Conservation (phyloP, 2,888 invertebrate species). For the Tubulanus polymorphus region DNA sequence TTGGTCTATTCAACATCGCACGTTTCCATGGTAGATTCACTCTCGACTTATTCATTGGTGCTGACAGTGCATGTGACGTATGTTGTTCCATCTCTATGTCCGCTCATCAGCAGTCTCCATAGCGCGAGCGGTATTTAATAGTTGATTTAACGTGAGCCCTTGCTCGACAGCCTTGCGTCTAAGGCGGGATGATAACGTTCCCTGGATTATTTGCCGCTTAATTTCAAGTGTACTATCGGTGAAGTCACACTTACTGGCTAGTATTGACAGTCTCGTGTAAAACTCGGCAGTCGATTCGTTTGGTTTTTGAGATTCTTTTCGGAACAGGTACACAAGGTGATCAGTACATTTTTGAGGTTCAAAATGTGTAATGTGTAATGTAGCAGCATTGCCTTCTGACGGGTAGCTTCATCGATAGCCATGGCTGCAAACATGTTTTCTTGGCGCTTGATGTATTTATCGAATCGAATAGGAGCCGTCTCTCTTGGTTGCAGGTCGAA, state of each 20-base stretch:
- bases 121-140: conserved; percentile 3
- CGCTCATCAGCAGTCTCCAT: neutral
- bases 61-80: no score
- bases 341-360: conserved; percentile 11
- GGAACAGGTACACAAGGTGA: conserved; percentile 9
- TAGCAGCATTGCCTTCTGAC: neutral
- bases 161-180: conserved; percentile 5
- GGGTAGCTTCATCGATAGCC: neutral
- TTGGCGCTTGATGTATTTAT: neutral
- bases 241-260: conserved; percentile 13
- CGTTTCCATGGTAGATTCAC: no score
- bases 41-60: no score
- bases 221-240: conserved; percentile 10
- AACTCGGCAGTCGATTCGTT: conserved; percentile 7
- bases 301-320: neutral
- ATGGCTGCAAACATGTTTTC: neutral
- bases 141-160: neutral
- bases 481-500: neutral
- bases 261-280: conserved; percentile 8
- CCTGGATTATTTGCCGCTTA: neutral
- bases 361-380: no score
- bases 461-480: neutral
- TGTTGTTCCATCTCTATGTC: neutral
- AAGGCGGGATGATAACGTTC: neutral
- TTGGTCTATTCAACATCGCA: no score